phyloP scores from a whole-genome alignment of 2,888 invertebrate species.

The Tipula vernalis region DNA sequence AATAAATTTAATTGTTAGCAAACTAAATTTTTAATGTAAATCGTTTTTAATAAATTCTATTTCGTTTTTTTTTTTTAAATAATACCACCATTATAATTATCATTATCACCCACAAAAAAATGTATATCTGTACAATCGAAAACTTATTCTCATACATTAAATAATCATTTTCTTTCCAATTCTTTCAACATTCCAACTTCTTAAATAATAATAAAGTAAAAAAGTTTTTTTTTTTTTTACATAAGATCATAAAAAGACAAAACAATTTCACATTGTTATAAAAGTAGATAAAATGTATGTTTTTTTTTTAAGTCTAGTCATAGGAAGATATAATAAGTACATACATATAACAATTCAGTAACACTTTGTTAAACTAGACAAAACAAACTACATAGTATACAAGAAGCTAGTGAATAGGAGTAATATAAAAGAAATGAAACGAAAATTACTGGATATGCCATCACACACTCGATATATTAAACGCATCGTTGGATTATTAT shows the following conservation, averaged over 20 bases:
- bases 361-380: not conserved
- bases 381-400: not conserved
- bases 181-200: not conserved
- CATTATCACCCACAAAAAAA: not conserved
- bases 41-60: not conserved
- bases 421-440: not conserved
- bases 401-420: not conserved
- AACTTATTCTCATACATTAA: not conserved
- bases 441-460: not conserved
- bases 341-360: not conserved
- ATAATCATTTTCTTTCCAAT: not conserved
- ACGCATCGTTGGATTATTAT: not conserved
- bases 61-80: not conserved
- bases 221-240: not conserved
- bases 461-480: not conserved
- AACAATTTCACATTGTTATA: conserved; percentile 4
- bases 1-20: not conserved
- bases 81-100: not conserved
- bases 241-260: conserved; percentile 1
- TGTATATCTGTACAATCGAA: not conserved
- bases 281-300: not conserved
- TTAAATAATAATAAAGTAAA: not conserved
- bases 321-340: not conserved
- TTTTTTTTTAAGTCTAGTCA: not conserved
- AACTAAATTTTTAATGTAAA: not conserved